Evolutionary conservation across 1,140 invertebrate genomes (phyloP).

Genomic region (Drosophila neocordata): DNA sequence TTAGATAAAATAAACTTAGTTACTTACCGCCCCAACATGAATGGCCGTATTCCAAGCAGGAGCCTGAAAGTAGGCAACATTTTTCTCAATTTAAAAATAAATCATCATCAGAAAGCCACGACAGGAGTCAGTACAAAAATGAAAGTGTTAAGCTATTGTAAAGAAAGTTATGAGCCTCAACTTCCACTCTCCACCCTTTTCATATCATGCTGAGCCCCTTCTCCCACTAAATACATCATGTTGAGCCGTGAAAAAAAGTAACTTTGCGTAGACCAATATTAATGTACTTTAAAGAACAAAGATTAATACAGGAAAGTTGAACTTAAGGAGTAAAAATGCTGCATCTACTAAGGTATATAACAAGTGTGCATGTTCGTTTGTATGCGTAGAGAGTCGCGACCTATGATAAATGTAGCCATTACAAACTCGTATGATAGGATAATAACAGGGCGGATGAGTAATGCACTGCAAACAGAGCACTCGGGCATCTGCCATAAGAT

Average conservation of each 20-base stretch:
- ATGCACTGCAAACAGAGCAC: conserved; percentile 47
- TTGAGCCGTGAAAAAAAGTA: conserved; percentile 13
- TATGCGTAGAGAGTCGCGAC: conserved; percentile 39
- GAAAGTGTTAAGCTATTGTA: conserved; percentile 22
- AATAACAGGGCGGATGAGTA: conserved; percentile 58
- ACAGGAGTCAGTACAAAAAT: conserved; percentile 7
- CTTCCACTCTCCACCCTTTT: no score
- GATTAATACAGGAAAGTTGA: conserved; percentile 3
- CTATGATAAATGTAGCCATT: conserved; percentile 71
- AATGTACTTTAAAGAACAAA: conserved; percentile 21
- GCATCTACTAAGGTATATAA: not conserved
- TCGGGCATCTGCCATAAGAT: conserved; percentile 12
- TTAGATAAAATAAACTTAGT: not conserved
- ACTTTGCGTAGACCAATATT: conserved; percentile 4
- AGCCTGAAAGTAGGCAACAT: conserved; percentile 64
- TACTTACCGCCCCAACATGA: conserved; percentile 81
- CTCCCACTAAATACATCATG: not conserved
- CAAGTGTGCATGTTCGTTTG: conserved; percentile 24
- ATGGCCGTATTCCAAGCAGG: conserved; percentile 80
- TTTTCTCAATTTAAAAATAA: conserved; percentile 53
- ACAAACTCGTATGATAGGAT: conserved; percentile 50
- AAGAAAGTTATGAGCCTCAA: conserved; percentile 44
- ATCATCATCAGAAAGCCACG: conserved; percentile 46
- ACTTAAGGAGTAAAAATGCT: not conserved
- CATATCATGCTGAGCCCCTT: no score